A percentile compares a stretch with the other conserved stretches of the same genome.
phyloP scores from a whole-genome alignment of 2,888 invertebrate species.

The Artemia sp. region DNA sequence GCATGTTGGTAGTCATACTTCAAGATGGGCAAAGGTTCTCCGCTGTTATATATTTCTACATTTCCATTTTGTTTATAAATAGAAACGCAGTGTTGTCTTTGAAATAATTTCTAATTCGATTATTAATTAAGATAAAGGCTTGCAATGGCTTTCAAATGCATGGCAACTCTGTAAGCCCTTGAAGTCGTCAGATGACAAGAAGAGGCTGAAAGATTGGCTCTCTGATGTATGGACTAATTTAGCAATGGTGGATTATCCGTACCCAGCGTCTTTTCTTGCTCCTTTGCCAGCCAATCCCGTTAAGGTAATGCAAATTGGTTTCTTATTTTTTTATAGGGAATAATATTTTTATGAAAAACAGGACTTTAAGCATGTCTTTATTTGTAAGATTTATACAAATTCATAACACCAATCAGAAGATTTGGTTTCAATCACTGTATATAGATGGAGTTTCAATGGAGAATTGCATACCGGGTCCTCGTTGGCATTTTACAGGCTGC shows the following conservation, averaged over 20 bases:
- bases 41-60: no score
- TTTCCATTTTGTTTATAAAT: no score
- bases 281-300: constrained; percentile 74
- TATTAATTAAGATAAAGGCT: constrained; percentile 45
- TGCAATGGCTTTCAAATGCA: constrained; percentile 46
- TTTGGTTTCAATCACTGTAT: no score
- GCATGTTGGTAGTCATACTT: no score
- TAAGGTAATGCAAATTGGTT: constrained; percentile 32
- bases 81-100: no score
- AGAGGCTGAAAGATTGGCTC: constrained; percentile 49
- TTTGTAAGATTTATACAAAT: neutral
- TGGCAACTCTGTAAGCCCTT: constrained; percentile 61
- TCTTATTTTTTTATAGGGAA: constrained; percentile 4
- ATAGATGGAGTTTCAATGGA: no score
- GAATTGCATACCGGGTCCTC: no score
- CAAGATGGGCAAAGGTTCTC: no score
- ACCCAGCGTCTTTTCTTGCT: constrained; percentile 59
- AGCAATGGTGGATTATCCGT: constrained; percentile 93
- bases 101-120: no score
- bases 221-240: constrained; percentile 53
- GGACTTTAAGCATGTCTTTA: constrained; percentile 20
- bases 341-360: constrained; percentile 9
- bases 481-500: no score
- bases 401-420: no score
- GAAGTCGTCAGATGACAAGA: constrained; percentile 40